phyloP scores from a whole-genome alignment of 1,140 invertebrate species.

The Lineus longissimus region DNA sequence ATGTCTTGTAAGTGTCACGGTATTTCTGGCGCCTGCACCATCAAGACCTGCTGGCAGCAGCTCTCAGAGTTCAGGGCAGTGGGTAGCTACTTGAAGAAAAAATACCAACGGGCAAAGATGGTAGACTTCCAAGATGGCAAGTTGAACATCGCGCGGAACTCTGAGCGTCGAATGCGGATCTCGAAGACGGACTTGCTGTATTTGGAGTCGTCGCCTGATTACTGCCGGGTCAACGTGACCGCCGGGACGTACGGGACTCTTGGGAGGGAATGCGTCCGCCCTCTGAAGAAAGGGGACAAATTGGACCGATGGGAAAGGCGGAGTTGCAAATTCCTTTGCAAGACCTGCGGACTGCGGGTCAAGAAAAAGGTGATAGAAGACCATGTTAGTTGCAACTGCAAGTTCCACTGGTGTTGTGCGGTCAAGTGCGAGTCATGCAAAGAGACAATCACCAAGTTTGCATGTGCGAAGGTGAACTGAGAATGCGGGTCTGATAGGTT shows the following conservation, averaged over 20 bases:
- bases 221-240: constrained; percentile 71
- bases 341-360: constrained; percentile 78
- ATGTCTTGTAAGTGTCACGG: constrained; percentile 93
- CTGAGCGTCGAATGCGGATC: constrained; percentile 13
- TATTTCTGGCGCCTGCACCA: constrained; percentile 80
- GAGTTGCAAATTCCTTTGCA: constrained; percentile 78
- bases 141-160: constrained; percentile 24
- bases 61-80: constrained; percentile 79
- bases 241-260: constrained; percentile 80
- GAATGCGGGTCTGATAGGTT: too few relatives aligned
- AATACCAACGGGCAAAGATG: constrained; percentile 82
- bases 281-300: constrained; percentile 55
- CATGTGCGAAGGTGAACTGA: constrained; percentile 9
- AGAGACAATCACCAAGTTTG: constrained; percentile 17
- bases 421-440: constrained; percentile 67
- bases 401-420: constrained; percentile 84
- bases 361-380: constrained; percentile 68
- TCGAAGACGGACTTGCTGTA: constrained; percentile 68
- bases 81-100: constrained; percentile 78
- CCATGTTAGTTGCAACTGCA: constrained; percentile 69
- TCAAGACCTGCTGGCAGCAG: constrained; percentile 90
- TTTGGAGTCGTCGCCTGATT: constrained; percentile 81
- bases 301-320: constrained; percentile 58
- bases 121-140: constrained; percentile 29
- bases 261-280: constrained; percentile 32